Evolutionary conservation across 2,888 invertebrate species (phyloP), one percentile per base, ranked within the genome.

Genomic region (Drosophila diplacantha): DNA sequence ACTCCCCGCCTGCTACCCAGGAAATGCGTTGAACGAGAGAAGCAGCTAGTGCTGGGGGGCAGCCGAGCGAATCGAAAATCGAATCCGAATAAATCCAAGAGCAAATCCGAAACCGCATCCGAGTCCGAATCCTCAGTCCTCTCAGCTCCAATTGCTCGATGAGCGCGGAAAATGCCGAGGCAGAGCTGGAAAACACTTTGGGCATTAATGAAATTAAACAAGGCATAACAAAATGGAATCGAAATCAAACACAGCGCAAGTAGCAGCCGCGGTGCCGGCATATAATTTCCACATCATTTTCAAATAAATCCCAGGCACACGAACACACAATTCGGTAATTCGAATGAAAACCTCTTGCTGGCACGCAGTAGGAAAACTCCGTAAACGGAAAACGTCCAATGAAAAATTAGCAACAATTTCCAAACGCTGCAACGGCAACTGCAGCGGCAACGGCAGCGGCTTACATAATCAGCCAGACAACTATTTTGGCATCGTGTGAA

Each of bases 291-390:
- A 71, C 71, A 71, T 72, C 50, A 70, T 74, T 77, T 79, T 75
- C 71, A 71, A 56, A 71, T 68, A 62, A 70, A 70, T 69, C 71
- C 50, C 52, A 34, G 63, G 31, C 61, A 59, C 35, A 65, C 57
- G 56, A 22, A 72, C 72, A 72, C 72, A 75, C 69, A 79, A 75
- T 66, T 75, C 79, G 76, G 76, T 73, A 65, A 75, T 75, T 44
- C 51, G 55, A 72, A 56, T 62, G 64, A 78, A 70, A 53, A 54
- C 31, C 58, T 20, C 37, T 35, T 22, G 64, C 62, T 39, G 16
- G 39, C 62, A 63, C 54, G 64, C 54, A 63, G 46, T 59, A 67
- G 59, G 52, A 58, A 67, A 67, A 67, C 47, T 37, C 52, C 44
- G 60, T 50, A 74, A 69, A 75, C 61, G 72, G 69, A 79, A 70